These are phyloP conservation scores for Eira barbara DNA, from an alignment of 2,113 vertebrate species.

Conservation along the genomic window DNA sequence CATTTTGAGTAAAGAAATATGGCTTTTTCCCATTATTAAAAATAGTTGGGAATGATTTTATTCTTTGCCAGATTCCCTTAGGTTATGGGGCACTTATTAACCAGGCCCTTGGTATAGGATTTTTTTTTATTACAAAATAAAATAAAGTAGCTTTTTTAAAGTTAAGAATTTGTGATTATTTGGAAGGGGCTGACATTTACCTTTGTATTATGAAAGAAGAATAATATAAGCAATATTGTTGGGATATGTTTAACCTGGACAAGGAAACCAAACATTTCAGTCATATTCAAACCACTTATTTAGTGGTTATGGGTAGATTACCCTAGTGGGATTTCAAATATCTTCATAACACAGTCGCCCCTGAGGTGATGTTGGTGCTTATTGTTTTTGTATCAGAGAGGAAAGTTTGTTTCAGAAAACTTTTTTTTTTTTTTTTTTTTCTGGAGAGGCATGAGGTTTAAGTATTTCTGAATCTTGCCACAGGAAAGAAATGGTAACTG, in stretches of 20 bases:
- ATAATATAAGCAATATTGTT: slow-evolving; percentile 13
- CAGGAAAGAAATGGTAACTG: not conserved
- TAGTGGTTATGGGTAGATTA: not conserved
- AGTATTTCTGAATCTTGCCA: not conserved
- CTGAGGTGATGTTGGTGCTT: not conserved
- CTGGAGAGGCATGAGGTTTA: not conserved
- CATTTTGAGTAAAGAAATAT: slow-evolving; percentile 33
- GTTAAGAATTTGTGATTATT: slow-evolving; percentile 13
- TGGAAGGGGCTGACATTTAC: not conserved
- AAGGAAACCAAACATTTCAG: not conserved
- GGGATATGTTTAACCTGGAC: not conserved
- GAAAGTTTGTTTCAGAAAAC: not conserved
- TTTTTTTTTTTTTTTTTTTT: not conserved
- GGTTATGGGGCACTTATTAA: not conserved
- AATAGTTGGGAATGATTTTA: not conserved
- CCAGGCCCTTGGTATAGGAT: not conserved
- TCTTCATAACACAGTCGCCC: not conserved
- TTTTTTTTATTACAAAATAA: not conserved
- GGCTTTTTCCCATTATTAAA: slow-evolving; percentile 11
- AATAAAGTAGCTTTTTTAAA: not conserved
- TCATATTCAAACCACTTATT: not conserved
- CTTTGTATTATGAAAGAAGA: not conserved
- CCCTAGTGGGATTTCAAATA: not conserved
- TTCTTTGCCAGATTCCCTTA: not conserved
- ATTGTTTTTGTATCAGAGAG: not conserved